Evolutionary conservation across 1,140 invertebrate genomes (phyloP), one percentile per base, ranked within the genome.

Genomic region (Potamilus streckersoni): DNA sequence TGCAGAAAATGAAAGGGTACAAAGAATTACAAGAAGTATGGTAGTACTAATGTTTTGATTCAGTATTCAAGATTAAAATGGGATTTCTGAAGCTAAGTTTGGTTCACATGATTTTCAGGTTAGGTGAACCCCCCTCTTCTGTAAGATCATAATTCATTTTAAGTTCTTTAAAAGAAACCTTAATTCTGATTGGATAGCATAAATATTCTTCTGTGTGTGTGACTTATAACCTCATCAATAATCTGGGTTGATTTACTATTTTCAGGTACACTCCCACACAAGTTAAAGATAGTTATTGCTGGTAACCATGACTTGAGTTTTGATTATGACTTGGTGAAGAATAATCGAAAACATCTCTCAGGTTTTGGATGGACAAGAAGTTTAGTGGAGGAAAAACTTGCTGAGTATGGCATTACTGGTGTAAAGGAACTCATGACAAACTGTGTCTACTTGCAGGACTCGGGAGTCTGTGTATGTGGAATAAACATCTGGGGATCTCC

Each of bases 261-360:
- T 72, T n/a, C 74, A 87, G 94, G 92, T 72, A 91, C 89, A 75
- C 89, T 96, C 81, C 94, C 95, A 27, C 95, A 97, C 85, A 93
- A 93, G 85, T 91, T 95, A 82, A 97, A 97, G 90, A 92, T 97
- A 80, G 94, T 96, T 0, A 96, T 96, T 85, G 95, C 95, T 67
- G 96, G 96, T 57, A 97, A 97, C 90, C 95, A 97, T 90, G 95
- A 97, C 83, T 89, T 96, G 14, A 95, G 94, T 82, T 96, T 96
- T 87, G 95, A 96, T 71, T 73, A 82, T 63, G 58, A 72, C 60
- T 58, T 74, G 57, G 27, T 80, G 14, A 63, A 73, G 17, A 70
- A 75, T 38, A 55, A 72, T 6, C 58, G 63, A 63, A 73, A 79
- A 17, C 63, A 75, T 38, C 58, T 74, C n/a, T 59, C 23, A 27